phyloP scores from a whole-genome alignment of 2,888 invertebrate genomes.

The Andrena camellia region DNA sequence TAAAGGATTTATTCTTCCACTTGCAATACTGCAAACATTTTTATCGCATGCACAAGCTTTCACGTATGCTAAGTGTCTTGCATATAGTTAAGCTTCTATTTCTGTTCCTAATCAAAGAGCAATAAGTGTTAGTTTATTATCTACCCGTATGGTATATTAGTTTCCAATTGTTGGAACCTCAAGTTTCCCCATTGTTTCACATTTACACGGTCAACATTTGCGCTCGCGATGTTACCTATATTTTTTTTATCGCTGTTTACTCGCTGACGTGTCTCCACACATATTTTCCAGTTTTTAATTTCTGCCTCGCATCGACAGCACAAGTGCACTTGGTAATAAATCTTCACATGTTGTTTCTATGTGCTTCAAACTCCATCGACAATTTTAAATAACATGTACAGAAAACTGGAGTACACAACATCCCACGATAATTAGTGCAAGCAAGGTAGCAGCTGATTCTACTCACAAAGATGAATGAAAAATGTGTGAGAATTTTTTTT shows the following conservation, averaged over 20 bases:
- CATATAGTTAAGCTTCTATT: not conserved
- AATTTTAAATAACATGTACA: no score
- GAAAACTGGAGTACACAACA: no score
- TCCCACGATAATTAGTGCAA: no score
- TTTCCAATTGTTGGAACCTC: not conserved
- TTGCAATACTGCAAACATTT: no score
- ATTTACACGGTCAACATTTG: constrained; percentile 2
- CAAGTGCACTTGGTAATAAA: not conserved
- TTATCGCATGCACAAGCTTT: no score
- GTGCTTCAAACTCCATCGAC: not conserved
- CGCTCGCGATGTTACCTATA: not conserved
- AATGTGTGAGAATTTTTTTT: no score
- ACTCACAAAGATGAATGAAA: no score
- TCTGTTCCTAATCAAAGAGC: not conserved
- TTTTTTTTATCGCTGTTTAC: constrained; percentile 10
- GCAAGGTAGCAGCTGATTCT: no score
- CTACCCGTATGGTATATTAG: not conserved
- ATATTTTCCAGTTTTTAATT: not conserved
- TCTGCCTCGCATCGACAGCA: not conserved
- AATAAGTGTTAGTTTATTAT: not conserved
- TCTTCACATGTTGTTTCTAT: not conserved
- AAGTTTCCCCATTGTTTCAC: not conserved
- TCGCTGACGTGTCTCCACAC: not conserved
- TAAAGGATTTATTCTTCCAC: no score
- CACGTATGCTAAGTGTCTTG: no score